A percentile compares a stretch with the other conserved stretches of the same genome.
Evolutionary conservation across 1,140 invertebrate species (phyloP).

Genomic region (Drosophila miranda): DNA sequence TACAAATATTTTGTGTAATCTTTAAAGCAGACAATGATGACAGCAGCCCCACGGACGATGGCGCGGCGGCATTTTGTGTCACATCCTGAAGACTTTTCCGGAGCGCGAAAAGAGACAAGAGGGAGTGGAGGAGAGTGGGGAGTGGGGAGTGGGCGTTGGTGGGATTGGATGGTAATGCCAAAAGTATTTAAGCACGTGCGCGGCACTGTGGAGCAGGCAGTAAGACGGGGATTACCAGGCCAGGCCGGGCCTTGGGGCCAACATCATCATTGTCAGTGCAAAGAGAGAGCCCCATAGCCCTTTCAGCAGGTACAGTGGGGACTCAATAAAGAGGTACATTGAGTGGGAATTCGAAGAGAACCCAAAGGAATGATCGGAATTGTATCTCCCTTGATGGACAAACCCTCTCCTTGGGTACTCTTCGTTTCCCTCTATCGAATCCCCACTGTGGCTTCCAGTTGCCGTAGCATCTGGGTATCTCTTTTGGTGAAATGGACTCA

Average conservation of each 20-base stretch:
- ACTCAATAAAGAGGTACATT: neutral
- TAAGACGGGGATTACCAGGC: conserved; percentile 16
- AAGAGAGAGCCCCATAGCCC: conserved; percentile 8
- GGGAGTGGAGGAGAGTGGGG: too few species aligned
- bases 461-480: conserved; percentile 39
- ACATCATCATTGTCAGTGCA: conserved; percentile 19
- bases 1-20: conserved; percentile 82
- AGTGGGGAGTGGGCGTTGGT: conserved; percentile 13
- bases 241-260: conserved; percentile 15
- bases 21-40: conserved; percentile 81
- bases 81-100: conserved; percentile 72
- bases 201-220: conserved; percentile 55
- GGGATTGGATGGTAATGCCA: conserved; percentile 29
- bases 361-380: too few species aligned
- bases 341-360: too few species aligned
- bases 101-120: neutral
- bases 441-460: conserved; percentile 25
- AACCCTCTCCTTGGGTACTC: too few species aligned
- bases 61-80: conserved; percentile 80
- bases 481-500: conserved; percentile 78
- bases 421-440: neutral
- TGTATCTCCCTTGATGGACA: too few species aligned
- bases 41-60: conserved; percentile 65
- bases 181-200: conserved; percentile 78
- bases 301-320: neutral